A percentile compares a stretch with the other conserved stretches of the same genome.
These are phyloP conservation scores for Antechinus stuartii DNA, from an alignment of 2,113 vertebrate genomes.

Conservation along the genomic window DNA sequence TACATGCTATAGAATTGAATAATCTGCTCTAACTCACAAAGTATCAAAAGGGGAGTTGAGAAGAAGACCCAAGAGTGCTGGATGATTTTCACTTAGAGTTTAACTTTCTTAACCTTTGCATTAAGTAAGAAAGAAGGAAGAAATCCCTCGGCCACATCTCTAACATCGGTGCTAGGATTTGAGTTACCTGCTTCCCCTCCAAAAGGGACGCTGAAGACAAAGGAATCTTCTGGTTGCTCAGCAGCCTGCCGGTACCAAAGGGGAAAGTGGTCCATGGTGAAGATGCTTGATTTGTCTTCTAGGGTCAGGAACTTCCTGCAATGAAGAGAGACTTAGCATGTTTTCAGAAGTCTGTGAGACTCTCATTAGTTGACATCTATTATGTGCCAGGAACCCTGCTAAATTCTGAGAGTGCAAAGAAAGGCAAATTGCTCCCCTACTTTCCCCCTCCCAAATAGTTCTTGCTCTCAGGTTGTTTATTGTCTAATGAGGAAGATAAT, in stretches of 20 bases:
- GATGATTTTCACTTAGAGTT: not conserved
- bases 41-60: not conserved
- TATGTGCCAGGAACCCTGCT: not conserved
- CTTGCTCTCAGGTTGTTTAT: not conserved
- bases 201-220: slow-evolving; percentile 91
- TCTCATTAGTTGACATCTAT: not conserved
- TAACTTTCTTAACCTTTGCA: fast-evolving
- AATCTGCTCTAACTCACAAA: not conserved
- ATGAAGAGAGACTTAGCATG: not conserved
- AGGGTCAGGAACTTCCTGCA: slow-evolving; percentile 92
- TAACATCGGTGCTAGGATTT: fast-evolving
- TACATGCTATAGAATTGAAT: not conserved
- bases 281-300: slow-evolving; percentile 91
- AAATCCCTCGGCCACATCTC: fast-evolving
- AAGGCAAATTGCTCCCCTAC: not conserved
- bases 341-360: not conserved
- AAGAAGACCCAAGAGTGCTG: fast-evolving
- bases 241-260: slow-evolving; percentile 95
- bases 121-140: too few species aligned
- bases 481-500: not conserved
- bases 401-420: not conserved
- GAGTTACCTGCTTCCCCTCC: slow-evolving; percentile 90
- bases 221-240: slow-evolving; percentile 91
- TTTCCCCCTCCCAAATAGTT: not conserved
- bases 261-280: slow-evolving; percentile 96